phyloP scores from a whole-genome alignment of 2,113 vertebrate species.

The Myrmophylax atrothorax region DNA sequence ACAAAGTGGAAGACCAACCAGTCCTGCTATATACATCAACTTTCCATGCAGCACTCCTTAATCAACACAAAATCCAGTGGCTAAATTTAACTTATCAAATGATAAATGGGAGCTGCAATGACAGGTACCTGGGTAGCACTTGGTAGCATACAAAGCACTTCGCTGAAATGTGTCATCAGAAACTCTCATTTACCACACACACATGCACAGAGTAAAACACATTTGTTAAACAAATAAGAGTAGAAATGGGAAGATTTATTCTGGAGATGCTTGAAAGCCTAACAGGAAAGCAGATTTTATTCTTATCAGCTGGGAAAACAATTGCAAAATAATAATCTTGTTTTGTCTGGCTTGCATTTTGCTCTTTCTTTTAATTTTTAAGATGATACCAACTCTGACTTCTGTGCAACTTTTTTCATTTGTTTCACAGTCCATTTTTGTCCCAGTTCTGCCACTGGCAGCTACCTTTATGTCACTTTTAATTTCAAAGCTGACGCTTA shows the following conservation, averaged over 20 bases:
- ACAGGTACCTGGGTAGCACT: background rate
- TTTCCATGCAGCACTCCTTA: background rate
- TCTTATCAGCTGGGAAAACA: slow-evolving; percentile 52
- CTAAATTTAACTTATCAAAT: background rate
- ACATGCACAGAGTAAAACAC: background rate
- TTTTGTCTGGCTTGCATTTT: slow-evolving; percentile 16
- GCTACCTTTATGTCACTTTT: background rate
- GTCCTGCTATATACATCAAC: background rate
- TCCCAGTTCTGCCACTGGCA: background rate
- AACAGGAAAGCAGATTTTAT: slow-evolving; percentile 36
- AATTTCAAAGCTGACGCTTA: background rate
- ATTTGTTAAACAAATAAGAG: background rate
- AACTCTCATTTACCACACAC: background rate
- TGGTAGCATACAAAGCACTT: background rate
- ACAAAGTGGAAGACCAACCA: background rate
- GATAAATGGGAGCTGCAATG: background rate
- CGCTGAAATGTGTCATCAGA: background rate
- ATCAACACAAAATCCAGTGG: background rate
- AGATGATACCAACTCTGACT: background rate
- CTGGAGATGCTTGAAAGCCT: slow-evolving; percentile 5
- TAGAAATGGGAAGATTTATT: background rate
- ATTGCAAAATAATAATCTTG: slow-evolving; percentile 29
- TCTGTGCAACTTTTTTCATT: background rate
- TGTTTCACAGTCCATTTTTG: background rate
- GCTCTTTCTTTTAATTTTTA: background rate